A percentile compares a stretch with the other conserved stretches of the same genome.
Conservation (phyloP, 2,113 vertebrate species). For the Cynocephalus volans region DNA sequence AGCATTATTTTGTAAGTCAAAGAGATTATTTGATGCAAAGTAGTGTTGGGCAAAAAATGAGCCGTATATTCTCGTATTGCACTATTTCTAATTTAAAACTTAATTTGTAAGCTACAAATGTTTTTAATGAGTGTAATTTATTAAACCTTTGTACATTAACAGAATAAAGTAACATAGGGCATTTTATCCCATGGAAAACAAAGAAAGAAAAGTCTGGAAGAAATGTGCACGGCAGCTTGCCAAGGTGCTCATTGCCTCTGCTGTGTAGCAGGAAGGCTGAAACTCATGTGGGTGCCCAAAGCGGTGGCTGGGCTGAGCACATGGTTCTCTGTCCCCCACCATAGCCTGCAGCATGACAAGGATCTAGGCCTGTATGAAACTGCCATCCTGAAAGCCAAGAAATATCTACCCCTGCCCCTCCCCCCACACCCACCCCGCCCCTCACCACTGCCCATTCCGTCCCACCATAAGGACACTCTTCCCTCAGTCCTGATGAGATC, state of each 20-base stretch:
- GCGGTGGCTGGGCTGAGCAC: no score
- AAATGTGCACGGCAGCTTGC: neutral
- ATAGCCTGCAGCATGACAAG: neutral
- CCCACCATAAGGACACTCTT: fast-evolving
- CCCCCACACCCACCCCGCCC: fast-evolving
- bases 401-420: no score
- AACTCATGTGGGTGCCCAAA: neutral
- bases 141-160: neutral
- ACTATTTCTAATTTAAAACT: neutral
- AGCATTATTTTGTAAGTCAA: neutral
- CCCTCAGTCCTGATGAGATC: neutral
- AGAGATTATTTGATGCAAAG: neutral
- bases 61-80: fast-evolving
- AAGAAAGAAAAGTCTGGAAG: neutral
- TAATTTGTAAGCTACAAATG: neutral
- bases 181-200: neutral
- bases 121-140: fast-evolving
- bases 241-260: fast-evolving
- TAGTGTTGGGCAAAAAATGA: neutral
- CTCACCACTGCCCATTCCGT: fast-evolving
- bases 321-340: neutral
- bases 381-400: neutral
- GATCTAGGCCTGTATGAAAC: neutral
- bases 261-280: neutral
- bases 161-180: neutral